A percentile compares a stretch with the other conserved stretches of the same genome.
Evolutionary conservation across 2,797 vertebrate genomes (phyloP).

Genomic region (Threskiornis aethiopicus): DNA sequence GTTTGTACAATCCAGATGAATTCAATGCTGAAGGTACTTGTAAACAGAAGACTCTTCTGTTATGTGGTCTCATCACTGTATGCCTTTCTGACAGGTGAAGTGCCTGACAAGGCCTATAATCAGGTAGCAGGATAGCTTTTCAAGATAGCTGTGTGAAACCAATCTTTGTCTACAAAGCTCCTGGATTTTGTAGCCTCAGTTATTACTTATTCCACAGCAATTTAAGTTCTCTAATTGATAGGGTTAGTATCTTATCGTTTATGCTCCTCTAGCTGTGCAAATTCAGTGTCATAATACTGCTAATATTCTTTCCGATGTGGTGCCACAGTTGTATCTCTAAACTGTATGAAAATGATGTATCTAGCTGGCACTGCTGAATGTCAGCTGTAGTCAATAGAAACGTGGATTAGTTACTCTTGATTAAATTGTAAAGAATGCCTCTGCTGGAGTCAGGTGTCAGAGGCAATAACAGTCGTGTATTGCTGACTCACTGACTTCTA

Average conservation of each 20-base stretch:
- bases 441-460: neutral
- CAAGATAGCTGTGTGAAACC: neutral
- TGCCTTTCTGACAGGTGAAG: neutral
- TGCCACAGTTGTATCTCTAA: neutral
- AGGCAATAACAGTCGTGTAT: constrained; percentile 7
- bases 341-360: neutral
- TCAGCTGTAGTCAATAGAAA: neutral
- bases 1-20: neutral
- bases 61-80: neutral
- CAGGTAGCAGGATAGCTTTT: neutral
- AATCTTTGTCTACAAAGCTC: neutral
- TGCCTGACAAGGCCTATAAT: neutral
- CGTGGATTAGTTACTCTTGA: neutral
- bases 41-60: neutral
- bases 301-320: neutral
- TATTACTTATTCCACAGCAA: neutral
- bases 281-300: neutral
- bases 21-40: neutral
- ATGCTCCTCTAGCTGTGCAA: neutral
- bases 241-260: neutral
- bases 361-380: neutral
- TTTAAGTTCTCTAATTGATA: neutral
- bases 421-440: neutral
- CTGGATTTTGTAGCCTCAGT: neutral
- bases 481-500: constrained; percentile 32